These are phyloP conservation scores for Meta bourneti DNA, from an alignment of 2,888 invertebrate genomes.

Conservation along the genomic window DNA sequence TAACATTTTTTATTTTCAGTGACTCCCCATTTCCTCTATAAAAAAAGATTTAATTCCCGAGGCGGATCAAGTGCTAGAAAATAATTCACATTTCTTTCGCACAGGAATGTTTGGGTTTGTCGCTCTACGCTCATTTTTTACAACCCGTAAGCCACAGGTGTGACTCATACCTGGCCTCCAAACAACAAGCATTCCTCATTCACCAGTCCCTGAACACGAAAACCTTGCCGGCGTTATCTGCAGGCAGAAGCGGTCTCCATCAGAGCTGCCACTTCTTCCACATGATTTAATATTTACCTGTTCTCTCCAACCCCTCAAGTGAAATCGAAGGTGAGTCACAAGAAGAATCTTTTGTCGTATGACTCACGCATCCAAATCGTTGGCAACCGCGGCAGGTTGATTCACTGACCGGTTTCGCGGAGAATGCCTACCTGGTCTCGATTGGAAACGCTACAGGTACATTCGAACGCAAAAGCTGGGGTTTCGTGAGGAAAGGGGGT, in stretches of 20 bases:
- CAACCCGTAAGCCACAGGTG: not conserved
- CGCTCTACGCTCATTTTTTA: no score
- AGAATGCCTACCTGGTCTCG: not conserved
- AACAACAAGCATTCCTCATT: not conserved
- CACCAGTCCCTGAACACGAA: not conserved
- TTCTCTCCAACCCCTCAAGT: not conserved
- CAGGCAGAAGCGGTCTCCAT: not conserved
- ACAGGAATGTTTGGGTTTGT: no score
- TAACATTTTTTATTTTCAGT: no score
- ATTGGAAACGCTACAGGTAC: not conserved
- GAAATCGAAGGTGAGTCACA: constrained; percentile 26
- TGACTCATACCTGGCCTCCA: not conserved
- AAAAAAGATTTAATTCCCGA: no score
- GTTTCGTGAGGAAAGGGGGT: not conserved
- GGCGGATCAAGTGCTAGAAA: no score
- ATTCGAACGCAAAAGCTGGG: not conserved
- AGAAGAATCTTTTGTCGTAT: constrained; percentile 37
- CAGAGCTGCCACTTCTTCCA: not conserved
- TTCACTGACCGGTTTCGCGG: constrained; percentile 59
- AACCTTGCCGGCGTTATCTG: not conserved
- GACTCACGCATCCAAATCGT: constrained; percentile 35
- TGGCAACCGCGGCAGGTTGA: constrained; percentile 23
- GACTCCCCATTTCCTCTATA: no score
- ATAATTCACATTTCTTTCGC: no score
- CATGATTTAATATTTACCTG: not conserved